phyloP scores from a whole-genome alignment of 2,797 vertebrate genomes.

The Dryobates pubescens region DNA sequence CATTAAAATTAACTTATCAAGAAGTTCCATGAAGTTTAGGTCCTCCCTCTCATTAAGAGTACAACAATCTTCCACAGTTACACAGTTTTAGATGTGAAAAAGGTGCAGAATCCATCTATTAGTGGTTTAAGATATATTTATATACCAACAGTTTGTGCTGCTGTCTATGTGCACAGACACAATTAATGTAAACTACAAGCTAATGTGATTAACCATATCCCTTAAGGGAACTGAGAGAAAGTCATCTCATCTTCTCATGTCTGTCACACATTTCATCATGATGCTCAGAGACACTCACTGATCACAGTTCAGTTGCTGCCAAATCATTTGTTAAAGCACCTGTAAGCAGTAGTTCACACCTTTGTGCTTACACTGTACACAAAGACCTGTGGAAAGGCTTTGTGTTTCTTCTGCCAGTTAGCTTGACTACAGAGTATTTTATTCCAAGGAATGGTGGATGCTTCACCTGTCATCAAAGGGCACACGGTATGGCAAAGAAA shows the following conservation, averaged over 20 bases:
- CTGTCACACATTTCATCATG: background rate
- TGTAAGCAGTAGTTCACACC: background rate
- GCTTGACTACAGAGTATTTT: background rate
- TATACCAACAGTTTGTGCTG: background rate
- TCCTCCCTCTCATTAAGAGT: background rate
- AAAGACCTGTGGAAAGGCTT: background rate
- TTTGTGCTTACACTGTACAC: background rate
- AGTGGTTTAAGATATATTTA: background rate
- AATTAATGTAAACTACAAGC: background rate
- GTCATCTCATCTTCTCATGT: background rate
- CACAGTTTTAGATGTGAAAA: background rate
- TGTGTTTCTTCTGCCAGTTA: background rate
- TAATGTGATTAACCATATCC: background rate
- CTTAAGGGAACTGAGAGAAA: background rate
- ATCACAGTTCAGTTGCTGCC: background rate
- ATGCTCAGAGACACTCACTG: background rate
- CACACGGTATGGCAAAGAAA: background rate
- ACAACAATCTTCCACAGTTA: background rate
- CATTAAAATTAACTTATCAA: background rate
- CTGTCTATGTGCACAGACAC: background rate
- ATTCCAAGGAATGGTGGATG: background rate
- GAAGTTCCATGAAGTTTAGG: background rate
- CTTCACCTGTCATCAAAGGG: background rate
- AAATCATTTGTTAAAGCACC: background rate
- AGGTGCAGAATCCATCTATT: background rate